phyloP scores from a whole-genome alignment of 1,140 invertebrate species.

The Orius insidiosus region DNA sequence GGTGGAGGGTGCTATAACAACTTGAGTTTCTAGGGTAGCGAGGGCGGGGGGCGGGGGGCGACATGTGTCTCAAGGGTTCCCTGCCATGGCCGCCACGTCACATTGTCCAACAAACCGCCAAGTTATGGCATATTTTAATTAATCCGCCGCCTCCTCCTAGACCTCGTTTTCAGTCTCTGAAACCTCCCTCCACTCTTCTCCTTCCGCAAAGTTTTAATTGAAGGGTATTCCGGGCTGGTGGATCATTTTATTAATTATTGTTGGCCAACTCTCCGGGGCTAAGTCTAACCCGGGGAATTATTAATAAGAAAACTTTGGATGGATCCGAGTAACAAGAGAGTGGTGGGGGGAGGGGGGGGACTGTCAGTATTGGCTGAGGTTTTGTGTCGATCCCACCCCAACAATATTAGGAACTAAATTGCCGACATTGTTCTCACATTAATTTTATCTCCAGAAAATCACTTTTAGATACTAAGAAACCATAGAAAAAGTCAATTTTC shows the following conservation, averaged over 20 bases:
- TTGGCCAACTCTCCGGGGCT: slow-evolving; percentile 14
- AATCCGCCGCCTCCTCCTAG: slow-evolving; percentile 13
- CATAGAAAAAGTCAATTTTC: too few relatives aligned
- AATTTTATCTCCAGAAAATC: too few relatives aligned
- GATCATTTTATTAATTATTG: slow-evolving; percentile 23
- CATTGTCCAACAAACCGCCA: slow-evolving; percentile 18
- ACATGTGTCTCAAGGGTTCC: slow-evolving; percentile 12
- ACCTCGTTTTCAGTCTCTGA: neutral
- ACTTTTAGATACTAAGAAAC: too few relatives aligned
- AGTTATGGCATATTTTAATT: slow-evolving; percentile 22
- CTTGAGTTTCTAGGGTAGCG: neutral
- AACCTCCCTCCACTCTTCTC: neutral
- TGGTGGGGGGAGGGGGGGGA: too few relatives aligned
- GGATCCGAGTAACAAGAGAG: slow-evolving; percentile 6
- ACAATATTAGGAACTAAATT: too few relatives aligned
- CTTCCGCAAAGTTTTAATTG: slow-evolving; percentile 21
- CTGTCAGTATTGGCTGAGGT: slow-evolving; percentile 4
- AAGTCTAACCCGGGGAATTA: slow-evolving; percentile 14
- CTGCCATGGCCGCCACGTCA: slow-evolving; percentile 8
- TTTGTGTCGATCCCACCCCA: neutral
- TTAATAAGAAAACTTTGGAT: slow-evolving; percentile 19
- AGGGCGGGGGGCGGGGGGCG: slow-evolving; percentile 1
- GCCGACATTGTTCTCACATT: too few relatives aligned
- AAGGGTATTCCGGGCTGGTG: slow-evolving; percentile 20
- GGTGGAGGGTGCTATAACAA: neutral